A percentile compares a stretch with the other conserved stretches of the same genome.
Evolutionary conservation across 2,888 invertebrate genomes (phyloP).

Genomic region (Pyralis farinalis): DNA sequence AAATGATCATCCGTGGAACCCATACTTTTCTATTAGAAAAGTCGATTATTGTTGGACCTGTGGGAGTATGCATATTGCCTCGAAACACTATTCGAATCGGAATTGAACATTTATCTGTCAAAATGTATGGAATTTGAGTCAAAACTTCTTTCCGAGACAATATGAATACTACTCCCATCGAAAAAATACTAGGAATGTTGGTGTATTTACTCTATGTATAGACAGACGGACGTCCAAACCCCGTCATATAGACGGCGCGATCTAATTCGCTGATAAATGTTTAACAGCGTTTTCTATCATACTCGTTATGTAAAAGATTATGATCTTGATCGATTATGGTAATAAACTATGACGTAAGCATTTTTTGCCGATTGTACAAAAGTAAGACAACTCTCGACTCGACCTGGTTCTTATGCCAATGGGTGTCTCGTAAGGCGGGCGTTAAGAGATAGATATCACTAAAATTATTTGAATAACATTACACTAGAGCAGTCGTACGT

Average conservation of each 20-base stretch:
- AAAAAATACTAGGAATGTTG: constrained; percentile 18
- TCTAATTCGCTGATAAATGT: constrained; percentile 37
- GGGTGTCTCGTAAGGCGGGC: constrained; percentile 39
- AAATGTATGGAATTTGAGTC: too few relatives aligned
- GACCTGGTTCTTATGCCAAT: constrained; percentile 47
- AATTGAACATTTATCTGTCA: too few relatives aligned
- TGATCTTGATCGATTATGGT: constrained; percentile 73
- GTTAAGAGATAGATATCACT: constrained; percentile 47
- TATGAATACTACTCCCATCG: too few relatives aligned
- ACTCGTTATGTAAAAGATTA: constrained; percentile 60
- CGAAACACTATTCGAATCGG: too few relatives aligned
- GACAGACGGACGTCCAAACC: constrained; percentile 11
- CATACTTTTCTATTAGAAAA: too few relatives aligned
- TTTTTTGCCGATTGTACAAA: constrained; percentile 48
- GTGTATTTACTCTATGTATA: constrained; percentile 24
- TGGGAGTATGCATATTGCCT: too few relatives aligned
- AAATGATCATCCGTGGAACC: too few relatives aligned
- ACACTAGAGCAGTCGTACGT: constrained; percentile 26
- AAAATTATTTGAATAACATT: constrained; percentile 46
- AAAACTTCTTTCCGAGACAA: too few relatives aligned
- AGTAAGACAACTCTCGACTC: constrained; percentile 51
- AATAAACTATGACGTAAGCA: constrained; percentile 61
- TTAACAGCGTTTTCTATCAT: constrained; percentile 52
- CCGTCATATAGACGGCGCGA: neutral
- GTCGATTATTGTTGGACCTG: constrained; percentile 25